A percentile compares a stretch with the other conserved stretches of the same genome.
phyloP scores from a whole-genome alignment of 2,113 vertebrate species.

The Piaya cayana region DNA sequence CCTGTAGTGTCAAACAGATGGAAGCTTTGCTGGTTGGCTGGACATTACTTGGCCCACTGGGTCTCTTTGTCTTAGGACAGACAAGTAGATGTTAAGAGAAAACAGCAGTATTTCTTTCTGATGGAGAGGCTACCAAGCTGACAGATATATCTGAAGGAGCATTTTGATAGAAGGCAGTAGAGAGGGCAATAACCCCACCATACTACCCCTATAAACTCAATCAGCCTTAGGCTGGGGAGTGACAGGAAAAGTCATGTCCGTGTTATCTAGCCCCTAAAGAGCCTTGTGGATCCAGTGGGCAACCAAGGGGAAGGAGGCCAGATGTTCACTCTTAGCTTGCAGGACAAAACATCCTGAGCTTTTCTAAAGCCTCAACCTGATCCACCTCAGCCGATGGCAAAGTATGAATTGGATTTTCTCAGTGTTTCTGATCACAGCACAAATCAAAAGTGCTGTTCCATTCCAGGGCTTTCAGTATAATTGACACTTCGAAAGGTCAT shows the following conservation, averaged over 20 bases:
- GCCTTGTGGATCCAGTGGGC: background rate
- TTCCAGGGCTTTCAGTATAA: background rate
- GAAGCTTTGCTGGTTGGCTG: background rate
- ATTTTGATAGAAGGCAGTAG: background rate
- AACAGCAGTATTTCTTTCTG: background rate
- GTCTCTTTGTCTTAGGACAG: background rate
- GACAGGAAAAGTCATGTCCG: background rate
- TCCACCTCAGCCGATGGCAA: background rate
- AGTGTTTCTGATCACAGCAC: conserved; percentile 7
- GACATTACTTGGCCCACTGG: background rate
- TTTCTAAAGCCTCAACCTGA: conserved; percentile 20
- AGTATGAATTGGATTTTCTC: conserved; percentile 30
- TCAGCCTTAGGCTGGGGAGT: background rate
- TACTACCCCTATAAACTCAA: fast-evolving
- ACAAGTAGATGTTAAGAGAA: background rate
- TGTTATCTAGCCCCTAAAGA: background rate
- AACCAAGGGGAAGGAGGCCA: background rate
- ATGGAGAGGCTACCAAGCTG: background rate
- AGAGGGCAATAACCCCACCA: background rate
- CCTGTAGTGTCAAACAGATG: background rate
- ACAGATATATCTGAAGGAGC: background rate
- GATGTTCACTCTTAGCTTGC: background rate
- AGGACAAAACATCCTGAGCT: background rate
- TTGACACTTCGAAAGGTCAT: conserved; percentile 55
- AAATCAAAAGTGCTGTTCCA: conserved; percentile 36